These are phyloP conservation scores for Spilogale gracilis DNA, from an alignment of 2,113 vertebrate species.

Conservation along the genomic window DNA sequence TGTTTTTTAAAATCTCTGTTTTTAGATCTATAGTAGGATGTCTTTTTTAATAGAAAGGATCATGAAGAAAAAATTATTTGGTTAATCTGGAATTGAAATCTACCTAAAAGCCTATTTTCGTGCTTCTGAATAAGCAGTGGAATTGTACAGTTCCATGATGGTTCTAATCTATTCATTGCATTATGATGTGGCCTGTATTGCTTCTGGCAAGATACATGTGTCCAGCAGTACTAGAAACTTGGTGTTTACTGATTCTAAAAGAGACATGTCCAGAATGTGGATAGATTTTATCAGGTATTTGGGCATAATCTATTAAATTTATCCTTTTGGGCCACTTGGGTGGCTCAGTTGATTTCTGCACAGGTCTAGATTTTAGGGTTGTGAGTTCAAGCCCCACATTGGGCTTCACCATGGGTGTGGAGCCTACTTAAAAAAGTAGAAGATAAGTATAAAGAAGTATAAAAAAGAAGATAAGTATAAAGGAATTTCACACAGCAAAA, in stretches of 20 bases:
- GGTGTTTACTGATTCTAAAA: not conserved
- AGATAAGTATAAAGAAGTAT: not conserved
- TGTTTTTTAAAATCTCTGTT: not conserved
- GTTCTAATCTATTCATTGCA: not conserved
- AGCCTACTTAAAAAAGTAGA: not conserved
- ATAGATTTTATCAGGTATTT: not conserved
- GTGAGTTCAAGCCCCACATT: not conserved
- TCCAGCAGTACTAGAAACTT: not conserved
- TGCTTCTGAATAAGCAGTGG: not conserved
- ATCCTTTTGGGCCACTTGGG: not conserved
- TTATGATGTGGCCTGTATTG: not conserved
- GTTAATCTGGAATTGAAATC: conserved; percentile 21
- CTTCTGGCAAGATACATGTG: not conserved
- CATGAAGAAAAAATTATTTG: not conserved
- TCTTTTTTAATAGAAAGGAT: conserved; percentile 38
- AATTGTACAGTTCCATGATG: not conserved
- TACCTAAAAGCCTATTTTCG: not conserved
- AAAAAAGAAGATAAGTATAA: not conserved
- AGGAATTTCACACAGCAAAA: not conserved
- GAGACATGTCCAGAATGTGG: not conserved
- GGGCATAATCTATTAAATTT: not conserved
- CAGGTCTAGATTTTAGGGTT: not conserved
- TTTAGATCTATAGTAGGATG: not conserved
- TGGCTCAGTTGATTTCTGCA: not conserved
- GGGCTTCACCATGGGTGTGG: not conserved